Conservation (phyloP, 1,140 invertebrate genomes). For the Pantala flavescens region DNA sequence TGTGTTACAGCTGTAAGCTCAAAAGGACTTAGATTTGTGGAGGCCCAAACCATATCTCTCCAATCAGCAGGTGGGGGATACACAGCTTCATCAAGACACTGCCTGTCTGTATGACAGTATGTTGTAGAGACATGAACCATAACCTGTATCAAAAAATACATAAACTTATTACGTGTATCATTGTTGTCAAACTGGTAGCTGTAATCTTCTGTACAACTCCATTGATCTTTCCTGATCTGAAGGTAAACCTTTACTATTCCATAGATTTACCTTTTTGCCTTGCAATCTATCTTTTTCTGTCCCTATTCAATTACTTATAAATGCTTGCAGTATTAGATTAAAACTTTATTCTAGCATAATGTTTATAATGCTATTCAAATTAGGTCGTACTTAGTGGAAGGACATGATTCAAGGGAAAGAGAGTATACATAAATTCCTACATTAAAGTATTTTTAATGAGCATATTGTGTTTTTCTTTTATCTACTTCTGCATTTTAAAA, state of each 20-base stretch:
- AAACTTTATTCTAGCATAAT: too few relatives aligned
- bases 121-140: constrained; percentile 66
- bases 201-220: background rate
- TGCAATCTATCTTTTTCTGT: too few relatives aligned
- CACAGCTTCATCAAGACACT: constrained; percentile 55
- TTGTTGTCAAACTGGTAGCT: constrained; percentile 1
- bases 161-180: background rate
- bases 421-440: too few relatives aligned
- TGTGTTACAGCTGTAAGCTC: background rate
- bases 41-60: constrained; percentile 50
- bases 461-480: too few relatives aligned
- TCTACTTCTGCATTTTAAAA: too few relatives aligned
- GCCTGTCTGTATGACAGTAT: constrained; percentile 55
- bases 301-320: too few relatives aligned
- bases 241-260: background rate
- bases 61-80: constrained; percentile 61
- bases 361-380: too few relatives aligned
- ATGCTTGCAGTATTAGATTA: too few relatives aligned
- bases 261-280: background rate
- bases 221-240: background rate
- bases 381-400: too few relatives aligned
- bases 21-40: background rate
- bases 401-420: too few relatives aligned
- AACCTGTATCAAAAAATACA: constrained; percentile 30
- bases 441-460: too few relatives aligned